These are phyloP conservation scores for Listronotus bonariensis DNA, from an alignment of 1,140 invertebrate species.

Conservation along the genomic window DNA sequence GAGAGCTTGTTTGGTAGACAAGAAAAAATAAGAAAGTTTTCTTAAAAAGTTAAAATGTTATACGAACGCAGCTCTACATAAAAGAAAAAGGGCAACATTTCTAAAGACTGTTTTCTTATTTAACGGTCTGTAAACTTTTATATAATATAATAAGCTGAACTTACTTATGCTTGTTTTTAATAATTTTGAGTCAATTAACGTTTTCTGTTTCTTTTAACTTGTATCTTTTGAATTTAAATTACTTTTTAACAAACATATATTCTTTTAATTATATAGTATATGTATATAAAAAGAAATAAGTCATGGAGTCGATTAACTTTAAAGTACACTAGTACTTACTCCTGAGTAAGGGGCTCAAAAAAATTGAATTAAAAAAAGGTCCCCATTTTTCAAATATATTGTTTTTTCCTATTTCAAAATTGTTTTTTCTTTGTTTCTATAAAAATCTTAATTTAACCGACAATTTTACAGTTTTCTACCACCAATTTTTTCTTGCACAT, in stretches of 20 bases:
- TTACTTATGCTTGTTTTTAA: slow-evolving; percentile 14
- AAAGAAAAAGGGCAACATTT: slow-evolving; percentile 24
- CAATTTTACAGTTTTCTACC: too few relatives aligned
- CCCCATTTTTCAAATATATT: too few relatives aligned
- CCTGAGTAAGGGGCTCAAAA: too few relatives aligned
- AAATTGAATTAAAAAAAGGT: too few relatives aligned
- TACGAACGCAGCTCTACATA: slow-evolving; percentile 21
- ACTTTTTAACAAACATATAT: background rate
- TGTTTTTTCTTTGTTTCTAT: too few relatives aligned
- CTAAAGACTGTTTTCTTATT: slow-evolving; percentile 27
- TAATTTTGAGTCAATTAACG: slow-evolving; percentile 27
- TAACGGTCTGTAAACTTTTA: slow-evolving; percentile 29
- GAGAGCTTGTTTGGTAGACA: slow-evolving; percentile 21
- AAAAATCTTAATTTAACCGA: too few relatives aligned
- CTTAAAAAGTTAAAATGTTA: slow-evolving; percentile 27
- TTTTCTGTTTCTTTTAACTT: background rate
- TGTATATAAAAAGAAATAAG: too few relatives aligned
- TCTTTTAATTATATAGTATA: too few relatives aligned
- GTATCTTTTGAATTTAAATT: background rate
- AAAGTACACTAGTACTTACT: too few relatives aligned
- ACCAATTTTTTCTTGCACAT: too few relatives aligned
- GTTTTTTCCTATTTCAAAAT: too few relatives aligned
- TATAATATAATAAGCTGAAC: slow-evolving; percentile 28
- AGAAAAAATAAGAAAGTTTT: slow-evolving; percentile 29
- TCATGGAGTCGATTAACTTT: too few relatives aligned